A percentile compares a stretch with the other conserved stretches of the same genome.
These are phyloP conservation scores for Camelus bactrianus DNA, from an alignment of 2,113 vertebrate genomes.

Conservation along the genomic window DNA sequence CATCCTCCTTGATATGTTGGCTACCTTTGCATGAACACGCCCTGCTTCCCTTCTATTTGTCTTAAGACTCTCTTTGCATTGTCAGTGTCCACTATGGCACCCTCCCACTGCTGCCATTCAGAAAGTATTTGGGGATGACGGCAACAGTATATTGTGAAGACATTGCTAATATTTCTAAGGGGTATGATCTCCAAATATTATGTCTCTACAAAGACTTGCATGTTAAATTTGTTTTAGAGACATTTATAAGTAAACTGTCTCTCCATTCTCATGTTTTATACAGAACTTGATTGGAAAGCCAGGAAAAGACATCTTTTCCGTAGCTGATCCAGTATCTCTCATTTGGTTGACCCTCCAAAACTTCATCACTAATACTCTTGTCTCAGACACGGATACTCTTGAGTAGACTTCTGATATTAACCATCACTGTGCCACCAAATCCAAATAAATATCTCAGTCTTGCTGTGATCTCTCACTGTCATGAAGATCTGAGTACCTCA, in stretches of 20 bases:
- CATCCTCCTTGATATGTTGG: background rate
- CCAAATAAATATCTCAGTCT: background rate
- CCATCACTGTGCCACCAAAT: background rate
- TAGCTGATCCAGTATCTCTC: background rate
- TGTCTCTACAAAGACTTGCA: background rate
- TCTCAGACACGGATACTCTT: background rate
- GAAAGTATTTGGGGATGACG: background rate
- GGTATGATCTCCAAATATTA: background rate
- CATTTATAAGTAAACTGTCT: background rate
- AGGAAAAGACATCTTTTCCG: background rate
- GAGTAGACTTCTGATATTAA: background rate
- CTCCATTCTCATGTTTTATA: background rate
- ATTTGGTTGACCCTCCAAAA: background rate
- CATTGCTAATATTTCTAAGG: background rate
- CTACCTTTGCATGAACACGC: background rate
- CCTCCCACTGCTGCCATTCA: background rate
- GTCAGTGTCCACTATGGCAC: background rate
- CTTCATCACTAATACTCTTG: background rate
- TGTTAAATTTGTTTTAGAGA: background rate
- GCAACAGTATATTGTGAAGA: background rate
- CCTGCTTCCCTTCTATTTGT: background rate
- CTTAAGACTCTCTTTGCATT: background rate
- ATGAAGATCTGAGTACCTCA: background rate
- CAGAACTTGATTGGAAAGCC: background rate
- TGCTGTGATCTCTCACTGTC: background rate